Percentiles rank a stretch among this genome's conserved stretches.
Evolutionary conservation across 92 coral and sea anemone species (phyloP).

Genomic region (Zoanthus sociatus): DNA sequence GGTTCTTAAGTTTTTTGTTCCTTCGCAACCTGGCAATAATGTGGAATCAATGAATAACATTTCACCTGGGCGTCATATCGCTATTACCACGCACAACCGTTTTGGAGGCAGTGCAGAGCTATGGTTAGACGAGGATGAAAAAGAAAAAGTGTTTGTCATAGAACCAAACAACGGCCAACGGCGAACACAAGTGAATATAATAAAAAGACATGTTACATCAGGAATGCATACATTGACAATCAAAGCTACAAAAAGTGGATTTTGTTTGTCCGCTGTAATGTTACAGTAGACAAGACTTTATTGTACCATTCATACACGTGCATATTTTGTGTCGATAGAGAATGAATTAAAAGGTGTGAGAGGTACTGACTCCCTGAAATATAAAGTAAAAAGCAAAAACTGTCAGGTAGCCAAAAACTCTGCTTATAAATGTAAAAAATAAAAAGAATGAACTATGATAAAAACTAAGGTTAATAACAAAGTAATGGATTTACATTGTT

Average conservation of each 20-base stretch:
- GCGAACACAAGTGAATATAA: conserved; percentile 75
- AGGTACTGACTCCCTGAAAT: no score
- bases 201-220: conserved; percentile 67
- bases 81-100: conserved; percentile 84
- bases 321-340: no score
- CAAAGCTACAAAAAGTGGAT: conserved; percentile 73
- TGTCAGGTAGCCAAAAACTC: no score
- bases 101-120: conserved; percentile 88
- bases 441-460: no score
- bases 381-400: no score
- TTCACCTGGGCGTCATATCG: conserved; percentile 67
- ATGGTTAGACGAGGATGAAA: conserved; percentile 77
- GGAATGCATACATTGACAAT: conserved; percentile 85
- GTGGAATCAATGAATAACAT: conserved; percentile 22
- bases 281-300: conserved; percentile 50
- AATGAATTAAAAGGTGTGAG: no score
- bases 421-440: no score
- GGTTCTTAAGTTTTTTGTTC: conserved; percentile 75
- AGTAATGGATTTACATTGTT: no score
- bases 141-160: conserved; percentile 48
- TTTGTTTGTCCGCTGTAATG: conserved; percentile 92
- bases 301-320: no score
- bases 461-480: no score
- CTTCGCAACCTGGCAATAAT: conserved; percentile 42
- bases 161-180: conserved; percentile 74